Conservation (phyloP, 2,888 invertebrate species). For the Callyntrura sp. region DNA sequence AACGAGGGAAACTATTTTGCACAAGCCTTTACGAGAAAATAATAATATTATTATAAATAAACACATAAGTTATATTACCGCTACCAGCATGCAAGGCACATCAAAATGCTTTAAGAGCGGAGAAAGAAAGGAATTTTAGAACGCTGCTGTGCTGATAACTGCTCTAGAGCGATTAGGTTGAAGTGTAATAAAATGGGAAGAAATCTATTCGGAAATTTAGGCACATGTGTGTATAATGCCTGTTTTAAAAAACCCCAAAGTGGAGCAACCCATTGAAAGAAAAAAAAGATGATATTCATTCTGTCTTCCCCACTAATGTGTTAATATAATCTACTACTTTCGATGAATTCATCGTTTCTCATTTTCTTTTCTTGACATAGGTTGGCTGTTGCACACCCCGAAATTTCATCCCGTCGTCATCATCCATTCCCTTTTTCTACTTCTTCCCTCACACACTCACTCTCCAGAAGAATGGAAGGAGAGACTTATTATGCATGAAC, state of each 20-base stretch:
- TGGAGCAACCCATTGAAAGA: slow-evolving; percentile 11
- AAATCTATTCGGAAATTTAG: neutral
- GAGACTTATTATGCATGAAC: slow-evolving; percentile 64
- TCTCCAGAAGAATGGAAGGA: neutral
- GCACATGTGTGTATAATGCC: neutral
- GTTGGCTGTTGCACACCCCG: neutral
- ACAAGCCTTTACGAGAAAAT: slow-evolving; percentile 19
- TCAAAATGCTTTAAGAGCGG: neutral
- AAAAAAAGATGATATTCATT: slow-evolving; percentile 41
- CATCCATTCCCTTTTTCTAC: slow-evolving; percentile 4
- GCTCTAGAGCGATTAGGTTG: neutral
- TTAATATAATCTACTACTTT: slow-evolving; percentile 57
- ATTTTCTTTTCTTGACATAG: slow-evolving; percentile 17
- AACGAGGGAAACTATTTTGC: neutral
- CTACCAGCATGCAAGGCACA: neutral
- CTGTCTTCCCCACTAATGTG: slow-evolving; percentile 36
- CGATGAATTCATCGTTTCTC: slow-evolving; percentile 49
- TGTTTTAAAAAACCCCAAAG: neutral
- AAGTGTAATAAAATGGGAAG: slow-evolving; percentile 22
- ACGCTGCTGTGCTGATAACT: neutral
- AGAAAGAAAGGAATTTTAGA: neutral
- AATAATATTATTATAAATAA: neutral
- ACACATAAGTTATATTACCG: neutral
- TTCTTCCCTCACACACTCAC: neutral
- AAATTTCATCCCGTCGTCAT: slow-evolving; percentile 10